A percentile compares a stretch with the other conserved stretches of the same genome.
These are phyloP conservation scores for Hypomesus transpacificus DNA, from an alignment of 2,113 vertebrate species.

Conservation along the genomic window DNA sequence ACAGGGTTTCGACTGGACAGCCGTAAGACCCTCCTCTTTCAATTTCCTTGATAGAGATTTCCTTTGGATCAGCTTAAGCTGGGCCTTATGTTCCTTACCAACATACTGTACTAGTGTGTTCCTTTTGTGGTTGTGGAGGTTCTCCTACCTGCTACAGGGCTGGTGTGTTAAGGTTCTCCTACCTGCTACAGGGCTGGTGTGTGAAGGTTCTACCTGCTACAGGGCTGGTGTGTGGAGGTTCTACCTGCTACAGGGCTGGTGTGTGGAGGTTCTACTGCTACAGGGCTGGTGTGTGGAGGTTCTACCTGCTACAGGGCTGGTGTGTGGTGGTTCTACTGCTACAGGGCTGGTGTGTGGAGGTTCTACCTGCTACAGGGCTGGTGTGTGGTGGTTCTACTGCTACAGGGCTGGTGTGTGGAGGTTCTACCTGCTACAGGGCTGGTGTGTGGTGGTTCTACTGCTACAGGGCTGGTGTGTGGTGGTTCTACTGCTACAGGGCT, in stretches of 20 bases:
- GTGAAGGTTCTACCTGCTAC: too few relatives aligned
- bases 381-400: conserved; percentile 17
- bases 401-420: too few relatives aligned
- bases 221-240: conserved; percentile 27
- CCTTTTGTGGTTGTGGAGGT: conserved; percentile 25
- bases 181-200: too few relatives aligned
- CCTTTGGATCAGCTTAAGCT: conserved; percentile 37
- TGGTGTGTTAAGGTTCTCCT: conserved; percentile 13
- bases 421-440: too few relatives aligned
- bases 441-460: too few relatives aligned
- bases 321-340: conserved; percentile 1
- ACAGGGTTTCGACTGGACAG: conserved; percentile 33
- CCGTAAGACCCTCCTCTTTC: conserved; percentile 32
- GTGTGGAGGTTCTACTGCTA: conserved; percentile 10
- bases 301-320: conserved; percentile 2
- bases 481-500: conserved; percentile 8
- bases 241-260: conserved; percentile 7
- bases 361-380: conserved; percentile 18
- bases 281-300: not conserved
- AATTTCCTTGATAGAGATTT: conserved; percentile 44
- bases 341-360: conserved; percentile 26
- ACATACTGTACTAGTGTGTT: not conserved
- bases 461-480: conserved; percentile 24
- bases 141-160: conserved; percentile 13
- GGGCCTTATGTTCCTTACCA: conserved; percentile 40